These are phyloP conservation scores for Corynorhinus townsendii DNA, from an alignment of 2,113 vertebrate species.

Conservation along the genomic window DNA sequence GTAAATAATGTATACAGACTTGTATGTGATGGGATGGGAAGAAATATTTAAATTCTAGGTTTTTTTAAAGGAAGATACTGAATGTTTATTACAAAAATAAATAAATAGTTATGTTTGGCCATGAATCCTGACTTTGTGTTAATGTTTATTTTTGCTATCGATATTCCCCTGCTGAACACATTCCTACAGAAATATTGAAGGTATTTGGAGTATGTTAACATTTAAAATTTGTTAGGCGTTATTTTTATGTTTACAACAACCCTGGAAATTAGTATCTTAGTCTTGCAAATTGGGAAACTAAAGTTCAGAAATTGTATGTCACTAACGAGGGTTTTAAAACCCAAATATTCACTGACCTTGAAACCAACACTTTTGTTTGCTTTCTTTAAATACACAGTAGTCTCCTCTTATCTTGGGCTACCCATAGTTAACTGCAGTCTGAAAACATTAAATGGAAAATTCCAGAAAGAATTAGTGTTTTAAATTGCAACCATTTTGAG, in stretches of 20 bases:
- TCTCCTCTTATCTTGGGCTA: not conserved
- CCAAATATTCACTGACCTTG: not conserved
- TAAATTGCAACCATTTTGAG: not conserved
- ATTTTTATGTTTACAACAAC: constrained; percentile 22
- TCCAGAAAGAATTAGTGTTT: not conserved
- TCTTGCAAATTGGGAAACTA: constrained; percentile 16
- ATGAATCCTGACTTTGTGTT: constrained; percentile 54
- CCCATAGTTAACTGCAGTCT: not conserved
- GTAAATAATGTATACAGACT: constrained; percentile 87
- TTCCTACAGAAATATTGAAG: not conserved
- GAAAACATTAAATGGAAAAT: not conserved
- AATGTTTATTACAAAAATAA: constrained; percentile 88
- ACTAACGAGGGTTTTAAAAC: constrained; percentile 7
- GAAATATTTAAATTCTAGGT: constrained; percentile 83
- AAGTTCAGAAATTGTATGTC: not conserved
- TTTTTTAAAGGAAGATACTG: constrained; percentile 78
- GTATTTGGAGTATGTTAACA: not conserved
- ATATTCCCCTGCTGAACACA: not conserved
- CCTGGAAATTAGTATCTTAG: not conserved
- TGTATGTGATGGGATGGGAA: constrained; percentile 79
- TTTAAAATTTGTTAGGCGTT: constrained; percentile 14
- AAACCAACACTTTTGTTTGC: not conserved
- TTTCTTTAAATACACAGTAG: not conserved
- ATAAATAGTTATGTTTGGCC: constrained; percentile 89
- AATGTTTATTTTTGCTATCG: constrained; percentile 26